Evolutionary conservation across 2,113 vertebrate genomes (phyloP).

Genomic region (Stegastes partitus): DNA sequence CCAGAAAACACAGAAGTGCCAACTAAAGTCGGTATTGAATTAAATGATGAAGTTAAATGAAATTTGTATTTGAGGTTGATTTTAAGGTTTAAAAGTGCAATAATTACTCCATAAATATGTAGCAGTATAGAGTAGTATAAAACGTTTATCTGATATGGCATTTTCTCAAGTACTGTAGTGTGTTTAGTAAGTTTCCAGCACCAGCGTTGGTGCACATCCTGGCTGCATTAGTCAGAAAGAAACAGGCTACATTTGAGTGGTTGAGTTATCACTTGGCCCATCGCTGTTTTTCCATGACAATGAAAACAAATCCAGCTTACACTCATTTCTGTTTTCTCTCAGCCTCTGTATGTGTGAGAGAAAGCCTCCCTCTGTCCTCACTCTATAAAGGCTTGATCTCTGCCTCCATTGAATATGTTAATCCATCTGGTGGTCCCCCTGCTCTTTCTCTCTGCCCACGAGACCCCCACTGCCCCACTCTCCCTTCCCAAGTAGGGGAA

Average conservation of each 20-base stretch:
- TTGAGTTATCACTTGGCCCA: constrained; percentile 64
- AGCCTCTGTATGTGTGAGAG: constrained; percentile 68
- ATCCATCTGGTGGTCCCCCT: constrained; percentile 79
- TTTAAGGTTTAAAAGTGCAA: too few species aligned
- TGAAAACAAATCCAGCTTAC: constrained; percentile 79
- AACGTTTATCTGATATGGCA: not conserved
- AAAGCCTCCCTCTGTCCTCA: constrained; percentile 78
- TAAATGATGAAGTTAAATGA: too few species aligned
- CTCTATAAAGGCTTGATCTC: constrained; percentile 85
- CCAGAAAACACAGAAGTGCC: too few species aligned
- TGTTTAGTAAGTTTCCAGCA: constrained; percentile 1
- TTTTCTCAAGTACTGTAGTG: not conserved
- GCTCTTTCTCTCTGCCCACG: constrained; percentile 77
- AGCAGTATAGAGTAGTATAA: too few species aligned
- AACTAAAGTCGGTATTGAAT: too few species aligned
- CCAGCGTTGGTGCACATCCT: constrained; percentile 24
- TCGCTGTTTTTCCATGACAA: constrained; percentile 78
- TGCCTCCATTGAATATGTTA: constrained; percentile 87
- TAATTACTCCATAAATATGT: too few species aligned
- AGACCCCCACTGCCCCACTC: constrained; percentile 79
- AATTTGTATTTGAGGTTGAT: too few species aligned
- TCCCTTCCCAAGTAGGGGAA: constrained; percentile 72
- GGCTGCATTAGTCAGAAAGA: constrained; percentile 37
- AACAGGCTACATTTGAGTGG: constrained; percentile 38
- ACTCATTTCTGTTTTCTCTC: constrained; percentile 79